phyloP scores from a whole-genome alignment of 1,140 invertebrate genomes.

The Pseudomyrmex dendroicus region DNA sequence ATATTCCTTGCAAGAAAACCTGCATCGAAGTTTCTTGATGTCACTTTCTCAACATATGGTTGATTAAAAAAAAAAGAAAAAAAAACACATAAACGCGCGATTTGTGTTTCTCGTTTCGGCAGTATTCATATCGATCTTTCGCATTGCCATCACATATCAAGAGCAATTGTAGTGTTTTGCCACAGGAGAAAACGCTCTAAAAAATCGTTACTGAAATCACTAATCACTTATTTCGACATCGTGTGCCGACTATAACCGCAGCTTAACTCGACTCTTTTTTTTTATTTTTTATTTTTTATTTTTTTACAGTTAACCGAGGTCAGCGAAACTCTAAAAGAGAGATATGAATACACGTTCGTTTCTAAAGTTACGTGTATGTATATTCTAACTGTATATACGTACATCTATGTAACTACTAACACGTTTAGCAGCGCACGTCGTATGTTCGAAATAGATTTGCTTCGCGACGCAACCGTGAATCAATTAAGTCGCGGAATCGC shows the following conservation, averaged over 20 bases:
- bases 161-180: neutral
- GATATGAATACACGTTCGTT: constrained; percentile 45
- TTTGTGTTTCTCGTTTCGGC: neutral
- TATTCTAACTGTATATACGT: constrained; percentile 37
- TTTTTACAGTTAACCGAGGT: constrained; percentile 1
- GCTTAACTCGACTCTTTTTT: neutral
- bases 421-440: constrained; percentile 49
- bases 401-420: constrained; percentile 57
- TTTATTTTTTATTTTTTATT: neutral
- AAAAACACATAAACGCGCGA: neutral
- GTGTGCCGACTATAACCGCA: neutral
- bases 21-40: constrained; percentile 37
- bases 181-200: neutral
- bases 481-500: neutral
- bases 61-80: too few species aligned
- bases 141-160: neutral
- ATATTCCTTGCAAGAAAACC: neutral
- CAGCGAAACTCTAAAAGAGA: constrained; percentile 31
- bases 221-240: constrained; percentile 8
- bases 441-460: constrained; percentile 29
- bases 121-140: constrained; percentile 45
- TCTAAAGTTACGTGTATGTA: constrained; percentile 2
- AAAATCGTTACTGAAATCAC: neutral
- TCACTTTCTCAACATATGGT: neutral
- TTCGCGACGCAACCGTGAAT: constrained; percentile 5